These are phyloP conservation scores for Acrocephalus kingi DNA, from an alignment of 2,113 vertebrate species.

Conservation along the genomic window DNA sequence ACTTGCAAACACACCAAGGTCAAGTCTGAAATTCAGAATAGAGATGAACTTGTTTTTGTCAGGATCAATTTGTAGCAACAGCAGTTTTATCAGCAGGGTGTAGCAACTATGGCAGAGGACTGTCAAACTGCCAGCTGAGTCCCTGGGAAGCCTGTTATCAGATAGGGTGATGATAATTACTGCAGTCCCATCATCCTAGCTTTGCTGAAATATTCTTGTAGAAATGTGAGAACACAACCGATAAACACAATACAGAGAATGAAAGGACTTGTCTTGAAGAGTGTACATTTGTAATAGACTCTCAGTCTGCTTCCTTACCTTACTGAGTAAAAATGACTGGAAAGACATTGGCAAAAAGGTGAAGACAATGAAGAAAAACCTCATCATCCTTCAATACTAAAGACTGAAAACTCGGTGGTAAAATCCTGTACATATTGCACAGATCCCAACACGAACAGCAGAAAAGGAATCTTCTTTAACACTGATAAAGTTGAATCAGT, in stretches of 20 bases:
- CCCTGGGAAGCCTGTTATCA: slow-evolving; percentile 27
- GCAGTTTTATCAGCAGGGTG: slow-evolving; percentile 52
- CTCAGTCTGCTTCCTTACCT: neutral
- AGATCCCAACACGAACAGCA: neutral
- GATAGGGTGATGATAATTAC: neutral
- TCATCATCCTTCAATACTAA: neutral
- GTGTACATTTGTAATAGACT: neutral
- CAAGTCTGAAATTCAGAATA: slow-evolving; percentile 49
- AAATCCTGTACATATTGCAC: neutral
- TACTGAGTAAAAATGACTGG: neutral
- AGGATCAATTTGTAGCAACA: slow-evolving; percentile 33
- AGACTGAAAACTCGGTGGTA: neutral
- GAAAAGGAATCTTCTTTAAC: neutral
- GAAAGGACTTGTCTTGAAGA: neutral
- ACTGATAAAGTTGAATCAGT: neutral
- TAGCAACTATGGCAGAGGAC: slow-evolving; percentile 8
- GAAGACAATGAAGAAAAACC: neutral
- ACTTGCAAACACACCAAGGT: slow-evolving; percentile 28
- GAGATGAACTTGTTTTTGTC: slow-evolving; percentile 10
- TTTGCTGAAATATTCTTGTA: slow-evolving; percentile 10
- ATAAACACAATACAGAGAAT: neutral
- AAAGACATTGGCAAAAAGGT: neutral
- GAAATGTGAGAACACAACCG: neutral
- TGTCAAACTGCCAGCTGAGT: slow-evolving; percentile 37
- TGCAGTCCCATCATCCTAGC: neutral